These are phyloP conservation scores for Parapristionchus giblindavisi DNA, from an alignment of 2,888 invertebrate species.

Conservation along the genomic window DNA sequence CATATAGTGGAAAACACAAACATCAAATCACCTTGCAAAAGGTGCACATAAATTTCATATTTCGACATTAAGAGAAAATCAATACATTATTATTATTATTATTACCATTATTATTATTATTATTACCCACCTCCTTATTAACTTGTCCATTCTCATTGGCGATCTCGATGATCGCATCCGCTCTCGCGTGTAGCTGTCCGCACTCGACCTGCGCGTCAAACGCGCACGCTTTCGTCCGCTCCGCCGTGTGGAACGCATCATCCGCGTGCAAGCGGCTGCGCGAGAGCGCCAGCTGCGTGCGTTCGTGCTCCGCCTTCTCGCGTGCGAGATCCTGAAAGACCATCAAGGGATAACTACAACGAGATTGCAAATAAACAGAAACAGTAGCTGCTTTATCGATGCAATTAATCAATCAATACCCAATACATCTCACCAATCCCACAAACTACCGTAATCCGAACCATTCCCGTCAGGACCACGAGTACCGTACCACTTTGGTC, in stretches of 20 bases:
- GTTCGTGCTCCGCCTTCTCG: background rate
- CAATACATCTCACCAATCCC: too few relatives aligned
- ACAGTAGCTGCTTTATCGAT: background rate
- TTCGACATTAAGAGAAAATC: too few relatives aligned
- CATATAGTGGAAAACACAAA: too few relatives aligned
- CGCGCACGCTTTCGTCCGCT: background rate
- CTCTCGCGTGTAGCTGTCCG: background rate
- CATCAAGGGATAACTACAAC: background rate
- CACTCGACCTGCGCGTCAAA: conserved; percentile 9
- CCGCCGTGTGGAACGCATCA: background rate
- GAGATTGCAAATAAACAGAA: background rate
- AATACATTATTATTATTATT: conserved; percentile 2
- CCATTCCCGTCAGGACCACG: too few relatives aligned
- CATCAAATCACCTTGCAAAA: too few relatives aligned
- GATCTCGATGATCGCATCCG: conserved; percentile 17
- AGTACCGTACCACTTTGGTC: conserved; percentile 15
- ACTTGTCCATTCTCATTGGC: background rate
- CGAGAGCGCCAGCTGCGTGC: background rate
- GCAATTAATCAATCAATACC: background rate
- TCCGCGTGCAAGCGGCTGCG: background rate
- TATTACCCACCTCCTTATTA: background rate
- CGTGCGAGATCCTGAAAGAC: background rate
- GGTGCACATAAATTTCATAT: too few relatives aligned
- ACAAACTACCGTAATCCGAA: conserved; percentile 1
- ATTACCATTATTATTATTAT: background rate